Base-by-base conservation (phyloP, 2,113 vertebrate species). In the Dipodomys ordii region DNA sequence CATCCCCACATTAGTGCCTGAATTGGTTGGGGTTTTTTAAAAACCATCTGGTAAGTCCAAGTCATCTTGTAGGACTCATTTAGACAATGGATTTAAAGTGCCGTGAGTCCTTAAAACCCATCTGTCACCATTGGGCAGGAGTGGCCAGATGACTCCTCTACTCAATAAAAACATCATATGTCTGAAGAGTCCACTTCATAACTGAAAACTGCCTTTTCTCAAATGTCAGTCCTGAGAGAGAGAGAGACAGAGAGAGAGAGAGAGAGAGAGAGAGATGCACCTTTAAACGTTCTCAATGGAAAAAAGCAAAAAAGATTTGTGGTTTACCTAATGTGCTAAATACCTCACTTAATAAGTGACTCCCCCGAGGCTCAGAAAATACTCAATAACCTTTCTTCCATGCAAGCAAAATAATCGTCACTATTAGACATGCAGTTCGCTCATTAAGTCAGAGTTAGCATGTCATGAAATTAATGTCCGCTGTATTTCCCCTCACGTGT, bases 231-330 rank as follows among this genome's bases (percentile, higher is more conserved):
- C 85, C 82, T 86, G 86, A 93, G 94, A 94, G 95, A 97, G 97
- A 92, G 39, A 82, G 87, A 98, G 94, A 92, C 93, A 96, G 39
- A 82, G 87, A 98, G 94, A 94, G 95, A 97, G 97, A 92, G 86
- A 93, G 94, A 94, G 95, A 97, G 97, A 92, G 39, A 82, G 87
- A 98, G 94, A 92, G 93, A 96, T 95, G 93, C 87, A 92, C 91
- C 74, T 97, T 97, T 97, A 98, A 98, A 94, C 89, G 93, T 92
- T 96, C 79, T 93, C 97, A 95, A 97, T 92, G 94, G 46, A 94
- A 97, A 92, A 96, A 97, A 97, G 97, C 98, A 96, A 97, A 83
- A 86, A 97, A 95, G 96, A 98, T 97, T 97, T 96, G 97, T 90
- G 88, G 96, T 94, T 97, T 97, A 94, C 95, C 90, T 90, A 96